A percentile compares a stretch with the other conserved stretches of the same genome.
phyloP scores from a whole-genome alignment of 2,797 vertebrate genomes.

The Enteromius radiatus region DNA sequence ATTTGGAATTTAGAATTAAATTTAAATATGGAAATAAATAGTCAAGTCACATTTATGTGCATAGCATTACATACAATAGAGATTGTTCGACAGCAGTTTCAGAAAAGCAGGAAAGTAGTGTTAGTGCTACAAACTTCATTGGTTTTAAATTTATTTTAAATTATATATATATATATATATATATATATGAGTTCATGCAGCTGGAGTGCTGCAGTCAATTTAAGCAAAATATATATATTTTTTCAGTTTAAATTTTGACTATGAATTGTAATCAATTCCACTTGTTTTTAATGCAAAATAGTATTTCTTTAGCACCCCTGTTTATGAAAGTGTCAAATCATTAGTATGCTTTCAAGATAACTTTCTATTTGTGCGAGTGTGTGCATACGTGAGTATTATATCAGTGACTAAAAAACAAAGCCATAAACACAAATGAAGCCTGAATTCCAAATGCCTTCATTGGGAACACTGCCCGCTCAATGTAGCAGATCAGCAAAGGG shows the following conservation, averaged over 20 bases:
- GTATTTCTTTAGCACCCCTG: not conserved
- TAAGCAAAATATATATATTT: no score
- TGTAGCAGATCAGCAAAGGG: slow-evolving; percentile 35
- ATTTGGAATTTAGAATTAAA: not conserved
- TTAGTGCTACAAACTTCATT: not conserved
- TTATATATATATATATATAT: no score
- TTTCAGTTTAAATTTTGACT: not conserved
- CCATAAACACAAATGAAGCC: slow-evolving; percentile 6
- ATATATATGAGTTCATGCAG: no score
- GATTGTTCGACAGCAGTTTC: not conserved
- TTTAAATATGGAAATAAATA: not conserved
- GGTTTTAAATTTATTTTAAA: no score
- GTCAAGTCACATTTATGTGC: not conserved
- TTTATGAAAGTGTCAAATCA: not conserved
- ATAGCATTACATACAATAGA: not conserved
- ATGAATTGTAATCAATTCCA: not conserved
- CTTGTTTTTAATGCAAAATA: not conserved
- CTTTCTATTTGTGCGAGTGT: not conserved
- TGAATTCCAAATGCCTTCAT: slow-evolving; percentile 32
- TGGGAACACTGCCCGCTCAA: slow-evolving; percentile 24
- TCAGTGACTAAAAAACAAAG: slow-evolving; percentile 3
- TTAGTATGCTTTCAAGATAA: not conserved
- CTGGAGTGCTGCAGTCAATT: no score
- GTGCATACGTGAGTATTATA: not conserved
- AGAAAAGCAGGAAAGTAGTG: not conserved